These are phyloP conservation scores for Tenebrio molitor DNA, from an alignment of 1,140 invertebrate species.

Conservation along the genomic window DNA sequence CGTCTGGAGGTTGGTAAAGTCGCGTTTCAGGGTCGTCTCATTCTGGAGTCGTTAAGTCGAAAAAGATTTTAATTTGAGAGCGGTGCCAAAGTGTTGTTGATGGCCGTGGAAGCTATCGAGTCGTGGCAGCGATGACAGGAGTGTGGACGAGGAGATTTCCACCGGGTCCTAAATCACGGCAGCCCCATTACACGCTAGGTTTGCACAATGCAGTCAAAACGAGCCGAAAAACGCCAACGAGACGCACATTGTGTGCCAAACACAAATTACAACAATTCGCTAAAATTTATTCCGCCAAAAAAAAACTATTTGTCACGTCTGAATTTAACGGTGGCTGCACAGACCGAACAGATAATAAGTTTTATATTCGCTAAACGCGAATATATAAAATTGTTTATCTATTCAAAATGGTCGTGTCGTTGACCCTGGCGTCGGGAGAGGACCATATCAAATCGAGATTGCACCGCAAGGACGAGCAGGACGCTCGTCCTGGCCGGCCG, in stretches of 20 bases:
- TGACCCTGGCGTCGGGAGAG: slow-evolving; percentile 47
- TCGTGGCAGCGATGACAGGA: no score
- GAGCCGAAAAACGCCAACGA: not conserved
- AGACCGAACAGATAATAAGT: slow-evolving; percentile 50
- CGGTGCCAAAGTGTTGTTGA: not conserved
- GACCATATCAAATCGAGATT: slow-evolving; percentile 38
- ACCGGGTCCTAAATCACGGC: no score
- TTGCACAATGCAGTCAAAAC: not conserved
- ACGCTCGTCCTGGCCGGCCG: not conserved
- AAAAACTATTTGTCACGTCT: slow-evolving; percentile 26
- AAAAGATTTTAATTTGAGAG: not conserved
- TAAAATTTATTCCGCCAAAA: slow-evolving; percentile 32
- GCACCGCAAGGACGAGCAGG: slow-evolving; percentile 29
- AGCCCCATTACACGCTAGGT: not conserved
- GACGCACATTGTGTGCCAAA: not conserved
- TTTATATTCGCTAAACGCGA: slow-evolving; percentile 41
- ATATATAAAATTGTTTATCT: slow-evolving; percentile 55
- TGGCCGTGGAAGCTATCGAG: not conserved
- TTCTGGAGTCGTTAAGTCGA: no score
- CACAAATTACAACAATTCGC: slow-evolving; percentile 6
- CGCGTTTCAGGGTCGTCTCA: no score
- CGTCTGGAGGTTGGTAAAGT: no score
- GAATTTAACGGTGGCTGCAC: slow-evolving; percentile 51
- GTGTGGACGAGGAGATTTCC: no score
- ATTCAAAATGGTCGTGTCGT: slow-evolving; percentile 53